phyloP scores from a whole-genome alignment of 2,888 invertebrate species.

The Sinhomidia bicolor region DNA sequence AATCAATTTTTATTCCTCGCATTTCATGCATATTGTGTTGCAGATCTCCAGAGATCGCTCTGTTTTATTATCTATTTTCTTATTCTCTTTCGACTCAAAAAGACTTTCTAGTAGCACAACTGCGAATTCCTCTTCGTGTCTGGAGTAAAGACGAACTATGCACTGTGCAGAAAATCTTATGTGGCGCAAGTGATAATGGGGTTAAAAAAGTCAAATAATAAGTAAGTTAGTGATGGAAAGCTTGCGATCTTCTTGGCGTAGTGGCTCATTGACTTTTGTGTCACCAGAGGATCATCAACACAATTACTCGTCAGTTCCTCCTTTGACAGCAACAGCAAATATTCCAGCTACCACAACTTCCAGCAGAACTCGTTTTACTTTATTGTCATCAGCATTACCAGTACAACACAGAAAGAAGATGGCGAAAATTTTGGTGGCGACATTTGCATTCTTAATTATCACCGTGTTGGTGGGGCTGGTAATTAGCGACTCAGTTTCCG shows the following conservation, averaged over 20 bases:
- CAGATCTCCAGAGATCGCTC: not conserved
- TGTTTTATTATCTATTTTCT: not conserved
- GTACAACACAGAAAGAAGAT: conserved; percentile 49
- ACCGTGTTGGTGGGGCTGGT: conserved; percentile 51
- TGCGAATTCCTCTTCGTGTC: not conserved
- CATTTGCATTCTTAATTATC: conserved; percentile 49
- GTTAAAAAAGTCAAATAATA: conserved; percentile 63
- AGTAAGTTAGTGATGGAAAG: conserved; percentile 58
- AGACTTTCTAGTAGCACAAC: not conserved
- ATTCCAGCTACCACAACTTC: conserved; percentile 7
- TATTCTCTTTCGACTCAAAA: not conserved
- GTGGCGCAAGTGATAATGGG: conserved; percentile 61
- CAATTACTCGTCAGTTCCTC: conserved; percentile 43
- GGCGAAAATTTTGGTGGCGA: conserved; percentile 71
- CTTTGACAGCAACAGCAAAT: conserved; percentile 59
- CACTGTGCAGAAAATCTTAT: conserved; percentile 37
- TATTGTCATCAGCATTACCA: not conserved
- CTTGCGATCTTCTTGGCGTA: conserved; percentile 62
- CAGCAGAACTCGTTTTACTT: not conserved
- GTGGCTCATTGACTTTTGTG: conserved; percentile 73
- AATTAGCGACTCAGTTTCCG: conserved; percentile 31
- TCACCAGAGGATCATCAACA: conserved; percentile 66
- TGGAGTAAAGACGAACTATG: conserved; percentile 10
- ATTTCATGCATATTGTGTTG: not conserved
- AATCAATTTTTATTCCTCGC: not conserved